Base-by-base conservation (phyloP, 1,140 invertebrate genomes). In the Eulimnadia texana region DNA sequence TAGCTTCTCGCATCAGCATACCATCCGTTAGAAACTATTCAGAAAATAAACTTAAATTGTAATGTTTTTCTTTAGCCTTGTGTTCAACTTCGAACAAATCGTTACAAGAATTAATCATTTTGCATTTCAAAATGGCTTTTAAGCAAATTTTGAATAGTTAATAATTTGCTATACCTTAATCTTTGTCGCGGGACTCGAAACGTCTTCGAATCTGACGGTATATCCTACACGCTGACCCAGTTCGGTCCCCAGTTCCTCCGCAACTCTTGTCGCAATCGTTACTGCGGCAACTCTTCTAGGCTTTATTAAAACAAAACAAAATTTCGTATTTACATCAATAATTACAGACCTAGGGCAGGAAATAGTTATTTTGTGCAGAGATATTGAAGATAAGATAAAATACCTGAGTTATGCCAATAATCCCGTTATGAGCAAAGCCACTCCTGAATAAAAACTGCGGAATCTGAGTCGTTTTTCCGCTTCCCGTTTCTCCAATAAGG, bases 221-320 rank as follows among this genome's bases (percentile, higher is more conserved):
- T 95, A 98, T 0, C 93, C 93, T 51, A 95, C 85, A 52, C 82
- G 71, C 63, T 80, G 78, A 20, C 91, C 91, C n/a, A 87, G 67
- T 56, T 74, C 66, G 27, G 67, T 71, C 28, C 76, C 78, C 67
- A 81, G 79, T 71, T 94, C 92, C 64, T 83, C 74, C 0, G 93
- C 86, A 0, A 98, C 94, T 65, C 93, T 74, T 58, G 82, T 79
- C 1, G 94, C 89, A 9, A 99, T 75, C 22, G 89, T 89, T 0
- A 94, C 85, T 0, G 94, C 94, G 0, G 94, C 94, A 1, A 98
- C 89, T 66, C 93, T 75, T 50, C 94, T 77, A 1, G 94, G 94
- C 72, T 94, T n/a, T n/a, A n/a, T n/a, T n/a, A n/a, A n/a, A n/a
- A 68, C 19, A 71, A 64, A 58, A 25, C 27, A 62, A n/a, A n/a